phyloP scores from a whole-genome alignment of 2,888 invertebrate species.

The Aleiodes leptofemur region DNA sequence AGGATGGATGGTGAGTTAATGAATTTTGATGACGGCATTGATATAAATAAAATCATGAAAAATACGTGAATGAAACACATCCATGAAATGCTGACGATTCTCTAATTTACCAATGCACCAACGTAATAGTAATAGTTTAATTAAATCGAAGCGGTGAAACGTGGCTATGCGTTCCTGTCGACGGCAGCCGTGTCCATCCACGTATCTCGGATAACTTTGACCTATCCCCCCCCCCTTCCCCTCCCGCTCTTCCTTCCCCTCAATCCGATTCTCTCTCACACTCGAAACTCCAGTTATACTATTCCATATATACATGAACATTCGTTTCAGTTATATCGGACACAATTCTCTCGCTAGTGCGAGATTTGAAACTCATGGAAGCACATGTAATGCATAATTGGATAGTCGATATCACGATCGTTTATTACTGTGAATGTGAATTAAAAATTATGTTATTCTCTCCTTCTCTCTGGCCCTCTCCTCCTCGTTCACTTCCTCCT shows the following conservation, averaged over 20 bases:
- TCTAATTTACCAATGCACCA: constrained; percentile 53
- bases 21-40: constrained; percentile 1
- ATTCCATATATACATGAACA: constrained; percentile 59
- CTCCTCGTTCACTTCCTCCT: background rate
- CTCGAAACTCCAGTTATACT: background rate
- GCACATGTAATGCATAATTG: constrained; percentile 65
- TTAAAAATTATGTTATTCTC: constrained; percentile 54
- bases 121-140: constrained; percentile 70
- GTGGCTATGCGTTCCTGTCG: constrained; percentile 67
- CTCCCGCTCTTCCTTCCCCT: no score
- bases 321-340: constrained; percentile 66
- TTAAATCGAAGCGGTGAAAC: constrained; percentile 62
- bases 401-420: constrained; percentile 46
- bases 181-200: constrained; percentile 61
- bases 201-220: constrained; percentile 68
- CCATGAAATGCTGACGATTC: constrained; percentile 30
- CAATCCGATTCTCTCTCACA: background rate
- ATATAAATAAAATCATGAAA: constrained; percentile 15
- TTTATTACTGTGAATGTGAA: constrained; percentile 51
- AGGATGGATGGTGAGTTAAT: background rate
- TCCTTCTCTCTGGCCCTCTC: no score
- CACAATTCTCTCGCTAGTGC: constrained; percentile 53
- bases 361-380: constrained; percentile 48
- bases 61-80: constrained; percentile 5
- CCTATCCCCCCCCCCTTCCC: constrained; percentile 54